Evolutionary conservation across 2,797 vertebrate species (phyloP).

Genomic region (Fringilla coelebs): DNA sequence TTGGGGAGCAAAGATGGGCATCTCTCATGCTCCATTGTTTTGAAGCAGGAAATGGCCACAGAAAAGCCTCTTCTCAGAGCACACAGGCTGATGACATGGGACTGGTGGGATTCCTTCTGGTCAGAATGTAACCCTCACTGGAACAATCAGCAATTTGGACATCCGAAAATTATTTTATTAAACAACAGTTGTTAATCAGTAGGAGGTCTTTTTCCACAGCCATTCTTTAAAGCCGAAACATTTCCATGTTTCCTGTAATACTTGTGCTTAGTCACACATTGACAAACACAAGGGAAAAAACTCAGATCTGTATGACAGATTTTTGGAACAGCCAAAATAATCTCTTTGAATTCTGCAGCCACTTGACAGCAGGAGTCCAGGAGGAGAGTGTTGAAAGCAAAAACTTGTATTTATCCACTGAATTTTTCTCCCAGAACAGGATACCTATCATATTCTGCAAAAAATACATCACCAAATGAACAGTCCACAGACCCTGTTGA

Average conservation of each 20-base stretch:
- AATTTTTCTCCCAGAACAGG: not conserved
- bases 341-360: slow-evolving; percentile 37
- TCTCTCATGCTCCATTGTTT: slow-evolving; percentile 34
- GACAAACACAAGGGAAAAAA: slow-evolving; percentile 43
- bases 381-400: slow-evolving; percentile 38
- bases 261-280: slow-evolving; percentile 58
- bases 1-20: not conserved
- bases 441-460: not conserved
- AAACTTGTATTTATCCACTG: slow-evolving; percentile 23
- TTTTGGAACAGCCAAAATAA: not conserved
- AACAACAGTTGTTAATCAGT: slow-evolving; percentile 54
- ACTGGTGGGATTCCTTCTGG: slow-evolving; percentile 32
- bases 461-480: not conserved
- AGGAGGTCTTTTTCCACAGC: slow-evolving; percentile 53
- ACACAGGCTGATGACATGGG: slow-evolving; percentile 3
- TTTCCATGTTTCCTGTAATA: slow-evolving; percentile 61
- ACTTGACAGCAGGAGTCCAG: slow-evolving; percentile 28
- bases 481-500: not conserved
- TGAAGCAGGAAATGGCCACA: slow-evolving; percentile 13
- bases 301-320: slow-evolving; percentile 35
- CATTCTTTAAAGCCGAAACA: slow-evolving; percentile 42
- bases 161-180: slow-evolving; percentile 48
- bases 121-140: slow-evolving; percentile 43
- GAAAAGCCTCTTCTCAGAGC: slow-evolving; percentile 26
- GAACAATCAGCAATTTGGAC: slow-evolving; percentile 60